A percentile compares a stretch with the other conserved stretches of the same genome.
These are phyloP conservation scores for Orchesella cincta DNA, from an alignment of 1,140 invertebrate genomes.

Conservation along the genomic window DNA sequence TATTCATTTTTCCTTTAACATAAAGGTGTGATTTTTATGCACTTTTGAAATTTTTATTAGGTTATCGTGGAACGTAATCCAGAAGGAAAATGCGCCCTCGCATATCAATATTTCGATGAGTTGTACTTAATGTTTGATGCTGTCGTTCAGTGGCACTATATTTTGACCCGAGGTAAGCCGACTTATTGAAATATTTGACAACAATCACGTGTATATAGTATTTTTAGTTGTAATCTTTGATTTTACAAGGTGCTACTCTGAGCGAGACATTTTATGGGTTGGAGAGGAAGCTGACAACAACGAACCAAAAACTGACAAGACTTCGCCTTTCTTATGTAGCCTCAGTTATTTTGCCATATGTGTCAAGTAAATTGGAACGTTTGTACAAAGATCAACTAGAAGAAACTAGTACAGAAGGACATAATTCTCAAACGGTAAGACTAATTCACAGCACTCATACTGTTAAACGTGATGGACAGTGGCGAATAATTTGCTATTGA, in stretches of 20 bases:
- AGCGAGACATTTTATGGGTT: constrained; percentile 46
- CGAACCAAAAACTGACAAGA: neutral
- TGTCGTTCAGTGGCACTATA: constrained; percentile 45
- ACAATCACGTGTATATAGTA: too few relatives aligned
- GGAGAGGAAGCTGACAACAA: constrained; percentile 21
- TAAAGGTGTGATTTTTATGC: neutral
- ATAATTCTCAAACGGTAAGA: too few relatives aligned
- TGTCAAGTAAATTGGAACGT: constrained; percentile 27
- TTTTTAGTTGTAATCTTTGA: neutral
- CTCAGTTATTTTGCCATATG: constrained; percentile 37
- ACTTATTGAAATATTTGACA: neutral
- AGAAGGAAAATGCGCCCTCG: neutral
- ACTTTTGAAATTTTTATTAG: constrained; percentile 24
- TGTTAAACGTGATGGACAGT: too few relatives aligned
- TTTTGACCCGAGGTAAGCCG: constrained; percentile 33
- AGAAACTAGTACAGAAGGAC: too few relatives aligned
- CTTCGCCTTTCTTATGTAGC: constrained; percentile 29
- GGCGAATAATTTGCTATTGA: too few relatives aligned
- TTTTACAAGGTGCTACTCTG: constrained; percentile 39
- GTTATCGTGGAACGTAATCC: constrained; percentile 35
- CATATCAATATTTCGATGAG: constrained; percentile 41
- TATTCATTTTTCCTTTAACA: neutral
- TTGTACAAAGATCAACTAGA: neutral
- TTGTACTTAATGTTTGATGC: constrained; percentile 37
- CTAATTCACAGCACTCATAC: too few relatives aligned